Percentiles rank a stretch among this genome's conserved stretches.
These are phyloP conservation scores for Tuberolachnus salignus DNA, from an alignment of 2,888 invertebrate genomes.

Conservation along the genomic window DNA sequence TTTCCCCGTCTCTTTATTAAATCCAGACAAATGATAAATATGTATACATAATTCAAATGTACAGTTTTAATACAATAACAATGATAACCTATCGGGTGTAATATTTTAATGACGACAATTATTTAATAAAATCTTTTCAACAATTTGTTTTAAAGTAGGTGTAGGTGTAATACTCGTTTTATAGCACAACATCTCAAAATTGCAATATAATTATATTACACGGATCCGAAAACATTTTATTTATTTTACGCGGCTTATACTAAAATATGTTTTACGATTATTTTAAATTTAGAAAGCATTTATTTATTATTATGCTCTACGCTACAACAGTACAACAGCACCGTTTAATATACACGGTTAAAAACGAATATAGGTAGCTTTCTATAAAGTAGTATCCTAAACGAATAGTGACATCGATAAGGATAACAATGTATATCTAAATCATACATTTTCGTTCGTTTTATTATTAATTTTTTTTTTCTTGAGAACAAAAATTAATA, in stretches of 20 bases:
- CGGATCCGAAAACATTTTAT: not conserved
- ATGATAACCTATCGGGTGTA: not conserved
- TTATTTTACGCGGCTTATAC: no score
- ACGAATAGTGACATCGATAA: not conserved
- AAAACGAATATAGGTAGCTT: conserved; percentile 31
- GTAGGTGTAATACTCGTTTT: no score
- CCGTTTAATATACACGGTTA: not conserved
- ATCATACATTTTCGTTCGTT: not conserved
- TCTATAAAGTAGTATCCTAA: not conserved
- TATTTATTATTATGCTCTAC: conserved; percentile 40
- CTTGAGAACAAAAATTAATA: no score
- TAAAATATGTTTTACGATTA: not conserved
- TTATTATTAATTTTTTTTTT: no score
- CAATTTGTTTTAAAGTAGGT: no score
- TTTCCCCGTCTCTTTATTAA: not conserved
- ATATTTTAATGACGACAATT: not conserved
- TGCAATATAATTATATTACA: not conserved
- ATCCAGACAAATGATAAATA: not conserved
- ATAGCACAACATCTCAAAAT: not conserved
- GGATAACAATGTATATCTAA: not conserved
- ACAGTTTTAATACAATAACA: not conserved
- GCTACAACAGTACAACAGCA: conserved; percentile 3
- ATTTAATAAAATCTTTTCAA: no score
- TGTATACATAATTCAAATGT: not conserved
- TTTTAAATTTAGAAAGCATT: conserved; percentile 24